These are phyloP conservation scores for Rotaria magnacalcarata DNA, from an alignment of 2,888 invertebrate species.

Conservation along the genomic window DNA sequence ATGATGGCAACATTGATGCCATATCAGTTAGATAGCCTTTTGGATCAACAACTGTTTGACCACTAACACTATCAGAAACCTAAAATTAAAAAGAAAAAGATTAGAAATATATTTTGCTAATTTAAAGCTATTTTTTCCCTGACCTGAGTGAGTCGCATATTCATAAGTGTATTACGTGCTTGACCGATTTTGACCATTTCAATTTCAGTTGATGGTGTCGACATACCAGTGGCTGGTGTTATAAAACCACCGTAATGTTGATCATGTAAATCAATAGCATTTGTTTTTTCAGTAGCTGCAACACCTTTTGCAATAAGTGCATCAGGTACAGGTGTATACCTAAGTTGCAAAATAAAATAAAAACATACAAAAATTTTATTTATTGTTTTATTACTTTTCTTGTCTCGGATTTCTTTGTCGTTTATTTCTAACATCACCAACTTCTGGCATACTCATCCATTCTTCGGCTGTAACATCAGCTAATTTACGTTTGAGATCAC, in stretches of 20 bases:
- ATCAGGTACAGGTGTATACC: conserved; percentile 91
- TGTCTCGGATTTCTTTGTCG: conserved; percentile 88
- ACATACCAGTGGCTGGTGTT: conserved; percentile 52
- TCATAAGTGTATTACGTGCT: conserved; percentile 96
- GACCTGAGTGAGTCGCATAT: conserved; percentile 86
- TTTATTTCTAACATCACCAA: conserved; percentile 94
- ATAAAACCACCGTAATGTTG: conserved; percentile 65
- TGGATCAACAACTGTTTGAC: conserved; percentile 98
- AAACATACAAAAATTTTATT: background rate
- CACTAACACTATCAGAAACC: conserved; percentile 92
- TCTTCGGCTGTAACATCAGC: conserved; percentile 75
- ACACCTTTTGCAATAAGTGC: conserved; percentile 75
- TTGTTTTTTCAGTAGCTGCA: conserved; percentile 62
- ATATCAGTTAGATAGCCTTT: conserved; percentile 98
- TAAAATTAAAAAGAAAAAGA: conserved; percentile 13
- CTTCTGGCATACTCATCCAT: conserved; percentile 95
- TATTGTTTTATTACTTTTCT: conserved; percentile 67
- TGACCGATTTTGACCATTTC: conserved; percentile 97
- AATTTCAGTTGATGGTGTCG: conserved; percentile 66
- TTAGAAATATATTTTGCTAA: too few species aligned
- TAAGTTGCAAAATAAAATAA: conserved; percentile 49
- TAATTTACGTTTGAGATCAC: conserved; percentile 75
- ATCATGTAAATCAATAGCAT: conserved; percentile 53
- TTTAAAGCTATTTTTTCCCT: background rate
- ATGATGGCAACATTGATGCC: conserved; percentile 96